Evolutionary conservation across 2,113 vertebrate species (phyloP).

Genomic region (Strix aluco): DNA sequence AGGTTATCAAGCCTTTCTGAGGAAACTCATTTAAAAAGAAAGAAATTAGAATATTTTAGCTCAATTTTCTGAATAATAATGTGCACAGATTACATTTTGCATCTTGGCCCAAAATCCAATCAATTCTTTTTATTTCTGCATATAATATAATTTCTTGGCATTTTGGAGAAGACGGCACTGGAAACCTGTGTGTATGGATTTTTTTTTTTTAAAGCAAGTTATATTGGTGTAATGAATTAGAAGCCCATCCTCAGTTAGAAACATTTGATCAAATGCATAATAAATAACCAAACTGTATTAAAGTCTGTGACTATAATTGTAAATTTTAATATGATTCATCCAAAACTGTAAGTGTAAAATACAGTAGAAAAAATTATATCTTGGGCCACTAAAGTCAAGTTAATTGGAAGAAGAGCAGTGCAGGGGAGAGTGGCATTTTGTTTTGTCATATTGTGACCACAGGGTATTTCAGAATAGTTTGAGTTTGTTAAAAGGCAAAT

Average conservation of each 20-base stretch:
- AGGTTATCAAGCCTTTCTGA: not conserved
- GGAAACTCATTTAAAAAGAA: not conserved
- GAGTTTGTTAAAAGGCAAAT: conserved; percentile 44
- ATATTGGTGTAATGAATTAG: conserved; percentile 2
- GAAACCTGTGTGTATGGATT: not conserved
- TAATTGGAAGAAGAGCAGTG: not conserved
- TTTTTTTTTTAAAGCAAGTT: not conserved
- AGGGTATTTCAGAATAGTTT: not conserved
- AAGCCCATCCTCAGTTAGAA: not conserved
- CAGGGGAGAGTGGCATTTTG: not conserved
- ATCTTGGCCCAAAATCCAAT: conserved; percentile 8
- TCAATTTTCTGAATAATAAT: not conserved
- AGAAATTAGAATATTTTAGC: not conserved
- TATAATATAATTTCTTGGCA: not conserved
- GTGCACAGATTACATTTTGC: not conserved
- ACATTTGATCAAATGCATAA: not conserved
- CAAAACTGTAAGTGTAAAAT: not conserved
- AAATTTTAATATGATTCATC: not conserved
- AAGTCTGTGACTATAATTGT: not conserved
- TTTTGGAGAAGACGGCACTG: not conserved
- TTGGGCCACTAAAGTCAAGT: not conserved
- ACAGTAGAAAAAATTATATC: not conserved
- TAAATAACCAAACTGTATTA: not conserved
- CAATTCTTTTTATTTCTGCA: conserved; percentile 7
- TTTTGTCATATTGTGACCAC: not conserved